Conservation (phyloP, 2,113 vertebrate species). For the Myanophis thanlyinensis region DNA sequence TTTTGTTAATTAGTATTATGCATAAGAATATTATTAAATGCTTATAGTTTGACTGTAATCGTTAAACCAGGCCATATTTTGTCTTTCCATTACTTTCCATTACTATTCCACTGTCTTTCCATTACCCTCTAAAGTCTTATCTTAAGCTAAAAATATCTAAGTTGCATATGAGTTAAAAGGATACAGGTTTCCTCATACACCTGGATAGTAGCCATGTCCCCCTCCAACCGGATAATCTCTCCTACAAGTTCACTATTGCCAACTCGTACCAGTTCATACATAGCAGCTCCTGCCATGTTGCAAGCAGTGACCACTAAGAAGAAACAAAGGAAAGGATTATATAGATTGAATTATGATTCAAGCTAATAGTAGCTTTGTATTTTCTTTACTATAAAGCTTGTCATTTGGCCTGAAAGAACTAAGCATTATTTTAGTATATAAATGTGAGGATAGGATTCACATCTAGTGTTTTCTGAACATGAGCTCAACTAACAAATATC, state of each 20-base stretch:
- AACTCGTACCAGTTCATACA: constrained; percentile 97
- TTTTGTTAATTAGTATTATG: neutral
- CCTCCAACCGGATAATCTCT: constrained; percentile 96
- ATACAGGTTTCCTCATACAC: constrained; percentile 99
- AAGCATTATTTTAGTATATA: neutral
- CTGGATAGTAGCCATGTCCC: constrained; percentile 97
- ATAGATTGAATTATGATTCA: neutral
- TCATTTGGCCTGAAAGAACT: neutral
- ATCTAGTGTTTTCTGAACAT: neutral
- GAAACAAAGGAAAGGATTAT: neutral
- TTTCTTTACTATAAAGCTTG: neutral
- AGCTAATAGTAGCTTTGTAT: neutral
- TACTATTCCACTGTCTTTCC: too few species aligned
- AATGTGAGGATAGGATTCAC: neutral
- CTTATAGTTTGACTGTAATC: neutral
- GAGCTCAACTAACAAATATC: neutral
- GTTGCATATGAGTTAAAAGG: constrained; percentile 68
- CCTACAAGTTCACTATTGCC: constrained; percentile 95
- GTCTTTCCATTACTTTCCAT: neutral
- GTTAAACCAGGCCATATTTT: neutral
- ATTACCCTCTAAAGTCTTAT: neutral
- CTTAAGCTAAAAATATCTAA: neutral
- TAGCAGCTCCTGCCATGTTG: constrained; percentile 95
- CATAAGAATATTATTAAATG: neutral
- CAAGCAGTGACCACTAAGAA: constrained; percentile 90